Percentiles rank a stretch among this genome's conserved stretches.
These are phyloP conservation scores for Bergia puertoricense DNA, from an alignment of 92 coral and sea anemone genomes.

Conservation along the genomic window DNA sequence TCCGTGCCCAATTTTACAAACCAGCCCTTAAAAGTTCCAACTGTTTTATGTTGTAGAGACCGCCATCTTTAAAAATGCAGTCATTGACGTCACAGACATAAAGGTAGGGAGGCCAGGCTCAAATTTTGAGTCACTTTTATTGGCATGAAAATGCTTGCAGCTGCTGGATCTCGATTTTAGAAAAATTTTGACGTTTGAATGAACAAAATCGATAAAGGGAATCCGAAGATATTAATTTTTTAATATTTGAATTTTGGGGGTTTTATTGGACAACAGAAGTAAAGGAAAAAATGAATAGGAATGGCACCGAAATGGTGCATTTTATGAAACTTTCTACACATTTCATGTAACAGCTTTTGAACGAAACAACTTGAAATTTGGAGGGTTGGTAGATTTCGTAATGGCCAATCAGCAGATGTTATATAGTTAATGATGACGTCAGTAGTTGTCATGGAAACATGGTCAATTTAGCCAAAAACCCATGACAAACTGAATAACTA, in stretches of 20 bases:
- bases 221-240: conserved; percentile 18
- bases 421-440: not conserved
- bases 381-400: not conserved
- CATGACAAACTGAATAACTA: conserved; percentile 14
- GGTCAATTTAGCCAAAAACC: not conserved
- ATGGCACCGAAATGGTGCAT: not conserved
- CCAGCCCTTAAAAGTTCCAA: too few species aligned
- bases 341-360: conserved; percentile 7
- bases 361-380: not conserved
- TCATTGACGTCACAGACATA: too few species aligned
- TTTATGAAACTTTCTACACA: not conserved
- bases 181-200: not conserved
- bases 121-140: too few species aligned
- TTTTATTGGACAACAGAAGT: not conserved
- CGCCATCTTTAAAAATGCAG: too few species aligned
- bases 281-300: not conserved
- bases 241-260: not conserved
- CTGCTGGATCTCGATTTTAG: conserved; percentile 16
- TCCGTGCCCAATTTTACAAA: too few species aligned
- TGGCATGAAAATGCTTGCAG: not conserved
- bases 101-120: too few species aligned
- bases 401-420: not conserved
- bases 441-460: not conserved
- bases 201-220: not conserved
- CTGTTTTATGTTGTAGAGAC: too few species aligned